Evolutionary conservation across 2,113 vertebrate genomes (phyloP).

Genomic region (Ptyas mucosa): DNA sequence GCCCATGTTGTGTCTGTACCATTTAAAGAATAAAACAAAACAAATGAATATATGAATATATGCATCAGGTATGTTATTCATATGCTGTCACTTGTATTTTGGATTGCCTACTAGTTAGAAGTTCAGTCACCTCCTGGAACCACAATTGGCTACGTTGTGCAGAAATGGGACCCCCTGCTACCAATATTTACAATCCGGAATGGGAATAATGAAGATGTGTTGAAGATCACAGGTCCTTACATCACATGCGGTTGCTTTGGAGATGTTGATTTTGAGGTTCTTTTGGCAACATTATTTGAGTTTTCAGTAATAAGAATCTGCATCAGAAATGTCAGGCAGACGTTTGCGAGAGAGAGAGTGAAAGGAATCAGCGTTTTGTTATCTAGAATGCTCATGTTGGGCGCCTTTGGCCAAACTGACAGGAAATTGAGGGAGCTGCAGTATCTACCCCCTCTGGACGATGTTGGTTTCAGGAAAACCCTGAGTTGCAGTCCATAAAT

Average conservation of each 20-base stretch:
- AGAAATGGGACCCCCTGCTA: slow-evolving; percentile 78
- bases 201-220: slow-evolving; percentile 72
- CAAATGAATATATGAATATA: background rate
- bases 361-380: background rate
- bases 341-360: background rate
- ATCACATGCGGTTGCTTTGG: slow-evolving; percentile 74
- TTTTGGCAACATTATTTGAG: slow-evolving; percentile 15
- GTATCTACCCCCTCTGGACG: background rate
- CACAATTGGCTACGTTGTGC: slow-evolving; percentile 70
- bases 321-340: slow-evolving; percentile 8
- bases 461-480: background rate
- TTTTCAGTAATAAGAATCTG: slow-evolving; percentile 17
- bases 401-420: background rate
- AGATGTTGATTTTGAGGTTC: slow-evolving; percentile 80
- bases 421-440: background rate
- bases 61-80: background rate
- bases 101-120: slow-evolving; percentile 71
- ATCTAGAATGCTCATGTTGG: background rate
- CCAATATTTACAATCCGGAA: slow-evolving; percentile 78
- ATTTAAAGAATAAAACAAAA: background rate
- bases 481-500: background rate
- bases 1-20: background rate
- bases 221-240: slow-evolving; percentile 76
- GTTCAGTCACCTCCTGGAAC: slow-evolving; percentile 77
- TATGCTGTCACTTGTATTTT: background rate